Conservation (phyloP, 1,140 invertebrate species). For the Stenopsyche tienmushanensis region DNA sequence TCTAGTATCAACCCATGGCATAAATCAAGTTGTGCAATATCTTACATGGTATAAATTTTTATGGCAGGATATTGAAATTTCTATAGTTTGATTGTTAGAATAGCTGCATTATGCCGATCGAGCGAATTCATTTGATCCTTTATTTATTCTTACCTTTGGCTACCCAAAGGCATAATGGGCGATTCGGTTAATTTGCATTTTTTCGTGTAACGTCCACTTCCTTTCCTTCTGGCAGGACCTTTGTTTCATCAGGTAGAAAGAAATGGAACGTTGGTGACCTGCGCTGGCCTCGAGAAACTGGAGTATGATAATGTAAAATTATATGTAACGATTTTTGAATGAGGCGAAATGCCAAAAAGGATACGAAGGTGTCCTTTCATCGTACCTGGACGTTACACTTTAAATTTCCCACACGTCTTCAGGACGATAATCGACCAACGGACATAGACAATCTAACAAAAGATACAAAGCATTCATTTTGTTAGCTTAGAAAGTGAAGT, state of each 20-base stretch:
- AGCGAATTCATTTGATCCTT: not conserved
- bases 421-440: not conserved
- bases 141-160: not conserved
- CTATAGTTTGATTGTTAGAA: too few relatives aligned
- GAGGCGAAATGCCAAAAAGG: not conserved
- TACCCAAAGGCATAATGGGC: not conserved
- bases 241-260: constrained; percentile 4
- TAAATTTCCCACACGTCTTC: constrained; percentile 1
- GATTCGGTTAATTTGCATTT: not conserved
- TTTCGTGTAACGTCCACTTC: constrained; percentile 2
- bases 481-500: too few relatives aligned
- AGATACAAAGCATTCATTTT: too few relatives aligned
- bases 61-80: too few relatives aligned
- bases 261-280: not conserved
- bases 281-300: not conserved
- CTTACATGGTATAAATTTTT: too few relatives aligned
- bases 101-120: not conserved
- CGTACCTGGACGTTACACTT: constrained; percentile 7
- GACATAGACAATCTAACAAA: not conserved
- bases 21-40: too few relatives aligned
- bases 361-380: too few relatives aligned
- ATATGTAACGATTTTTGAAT: constrained; percentile 4
- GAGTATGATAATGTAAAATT: not conserved
- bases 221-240: not conserved
- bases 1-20: too few relatives aligned